Percentiles rank a stretch among this genome's conserved stretches.
phyloP scores from a whole-genome alignment of 2,888 invertebrate species.

The Rhagophthalmus giganteus region DNA sequence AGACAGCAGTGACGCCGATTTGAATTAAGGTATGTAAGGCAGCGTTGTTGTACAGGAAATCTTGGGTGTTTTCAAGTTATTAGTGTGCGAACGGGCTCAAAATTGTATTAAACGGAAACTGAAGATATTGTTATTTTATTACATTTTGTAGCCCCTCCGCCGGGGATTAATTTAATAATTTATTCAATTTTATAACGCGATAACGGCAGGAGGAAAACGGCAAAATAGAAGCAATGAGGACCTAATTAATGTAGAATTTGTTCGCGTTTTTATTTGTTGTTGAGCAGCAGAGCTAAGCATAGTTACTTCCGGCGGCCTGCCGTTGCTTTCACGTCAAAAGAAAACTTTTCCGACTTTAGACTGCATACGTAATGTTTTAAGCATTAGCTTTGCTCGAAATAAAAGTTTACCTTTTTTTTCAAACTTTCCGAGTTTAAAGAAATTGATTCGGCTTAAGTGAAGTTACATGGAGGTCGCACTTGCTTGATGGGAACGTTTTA shows the following conservation, averaged over 20 bases:
- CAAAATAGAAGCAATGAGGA: slow-evolving; percentile 3
- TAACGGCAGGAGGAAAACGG: slow-evolving; percentile 7
- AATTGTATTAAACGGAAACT: slow-evolving; percentile 3
- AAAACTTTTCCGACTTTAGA: slow-evolving; percentile 30
- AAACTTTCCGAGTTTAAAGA: too few relatives aligned
- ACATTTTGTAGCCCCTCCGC: not conserved
- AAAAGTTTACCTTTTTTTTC: slow-evolving; percentile 29
- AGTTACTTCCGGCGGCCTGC: slow-evolving; percentile 29
- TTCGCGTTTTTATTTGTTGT: slow-evolving; percentile 24
- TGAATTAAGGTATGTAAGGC: slow-evolving; percentile 1
- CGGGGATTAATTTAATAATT: slow-evolving; percentile 8
- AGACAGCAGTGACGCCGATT: slow-evolving; percentile 6
- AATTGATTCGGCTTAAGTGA: too few relatives aligned
- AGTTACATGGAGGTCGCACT: too few relatives aligned
- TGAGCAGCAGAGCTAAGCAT: slow-evolving; percentile 14
- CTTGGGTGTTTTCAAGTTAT: slow-evolving; percentile 2
- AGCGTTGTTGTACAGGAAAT: slow-evolving; percentile 12
- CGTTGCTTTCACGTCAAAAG: slow-evolving; percentile 31
- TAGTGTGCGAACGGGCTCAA: slow-evolving; percentile 7
- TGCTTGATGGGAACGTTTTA: too few relatives aligned
- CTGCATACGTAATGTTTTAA: slow-evolving; percentile 32
- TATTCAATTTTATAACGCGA: slow-evolving; percentile 17
- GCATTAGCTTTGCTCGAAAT: slow-evolving; percentile 30
- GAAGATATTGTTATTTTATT: slow-evolving; percentile 8
- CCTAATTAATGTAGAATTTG: slow-evolving; percentile 24